A percentile compares a stretch with the other conserved stretches of the same genome.
These are phyloP conservation scores for Mantis religiosa DNA, from an alignment of 2,888 invertebrate species.

Conservation along the genomic window DNA sequence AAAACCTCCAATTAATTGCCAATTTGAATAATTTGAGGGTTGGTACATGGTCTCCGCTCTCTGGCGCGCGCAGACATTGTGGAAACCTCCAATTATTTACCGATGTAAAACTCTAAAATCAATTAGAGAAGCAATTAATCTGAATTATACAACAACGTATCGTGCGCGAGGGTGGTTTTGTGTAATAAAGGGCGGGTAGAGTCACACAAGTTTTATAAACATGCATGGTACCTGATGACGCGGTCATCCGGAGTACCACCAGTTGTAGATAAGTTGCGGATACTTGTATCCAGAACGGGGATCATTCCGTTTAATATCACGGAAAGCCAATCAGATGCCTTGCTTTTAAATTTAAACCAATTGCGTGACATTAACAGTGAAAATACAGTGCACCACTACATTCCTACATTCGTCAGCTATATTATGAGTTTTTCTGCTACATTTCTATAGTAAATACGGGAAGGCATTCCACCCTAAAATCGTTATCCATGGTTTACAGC, in stretches of 20 bases:
- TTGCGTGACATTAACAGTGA: no score
- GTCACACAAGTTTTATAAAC: not conserved
- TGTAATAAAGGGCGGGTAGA: not conserved
- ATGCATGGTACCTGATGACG: not conserved
- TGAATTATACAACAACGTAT: not conserved
- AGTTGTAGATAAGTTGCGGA: not conserved
- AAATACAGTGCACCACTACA: no score
- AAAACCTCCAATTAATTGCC: not conserved
- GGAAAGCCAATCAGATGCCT: no score
- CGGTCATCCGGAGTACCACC: not conserved
- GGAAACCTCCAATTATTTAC: not conserved
- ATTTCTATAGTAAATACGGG: no score
- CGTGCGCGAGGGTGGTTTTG: not conserved
- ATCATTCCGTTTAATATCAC: no score
- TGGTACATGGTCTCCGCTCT: not conserved
- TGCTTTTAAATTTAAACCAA: no score
- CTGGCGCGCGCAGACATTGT: not conserved
- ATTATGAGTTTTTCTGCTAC: no score
- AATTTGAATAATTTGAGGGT: not conserved
- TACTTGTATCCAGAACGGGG: no score
- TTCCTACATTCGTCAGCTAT: no score
- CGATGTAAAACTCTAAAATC: not conserved
- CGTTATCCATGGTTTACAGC: no score
- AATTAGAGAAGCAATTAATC: not conserved
- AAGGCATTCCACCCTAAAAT: no score